Evolutionary conservation across 1,140 invertebrate genomes (phyloP).

Genomic region (Bombus confusus): DNA sequence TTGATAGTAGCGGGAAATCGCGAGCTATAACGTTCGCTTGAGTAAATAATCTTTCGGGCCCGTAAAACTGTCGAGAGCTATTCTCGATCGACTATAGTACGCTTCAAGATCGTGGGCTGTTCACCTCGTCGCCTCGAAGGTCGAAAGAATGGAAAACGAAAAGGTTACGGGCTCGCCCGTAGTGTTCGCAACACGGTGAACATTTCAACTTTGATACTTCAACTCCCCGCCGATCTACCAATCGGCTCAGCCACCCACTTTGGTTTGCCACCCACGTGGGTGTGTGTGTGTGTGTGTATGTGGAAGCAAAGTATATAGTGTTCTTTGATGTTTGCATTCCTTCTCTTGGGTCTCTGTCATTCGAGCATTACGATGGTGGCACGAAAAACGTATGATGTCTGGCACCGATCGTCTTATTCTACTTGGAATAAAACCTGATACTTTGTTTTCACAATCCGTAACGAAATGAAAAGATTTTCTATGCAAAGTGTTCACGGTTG

Average conservation of each 20-base stretch:
- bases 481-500: background rate
- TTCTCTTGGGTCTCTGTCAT: slow-evolving; percentile 46
- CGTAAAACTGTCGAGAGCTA: slow-evolving; percentile 12
- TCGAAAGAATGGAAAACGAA: slow-evolving; percentile 47
- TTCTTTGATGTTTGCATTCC: slow-evolving; percentile 57
- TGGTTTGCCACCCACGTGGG: slow-evolving; percentile 57
- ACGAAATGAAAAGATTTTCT: background rate
- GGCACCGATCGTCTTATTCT: background rate
- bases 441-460: background rate
- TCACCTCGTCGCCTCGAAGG: slow-evolving; percentile 40
- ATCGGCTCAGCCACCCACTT: slow-evolving; percentile 59
- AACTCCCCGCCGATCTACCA: slow-evolving; percentile 39
- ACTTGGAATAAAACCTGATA: background rate
- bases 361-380: background rate
- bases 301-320: slow-evolving; percentile 58
- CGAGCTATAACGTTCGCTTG: background rate
- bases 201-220: slow-evolving; percentile 29
- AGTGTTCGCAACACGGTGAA: slow-evolving; percentile 8
- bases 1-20: background rate
- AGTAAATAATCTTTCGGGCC: background rate
- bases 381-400: background rate
- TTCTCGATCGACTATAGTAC: slow-evolving; percentile 1
- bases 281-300: slow-evolving; percentile 7
- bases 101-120: slow-evolving; percentile 27
- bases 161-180: slow-evolving; percentile 34